Evolutionary conservation across 2,888 invertebrate genomes (phyloP), one percentile per base, ranked within the genome.

Genomic region (Pterostichus madidus): DNA sequence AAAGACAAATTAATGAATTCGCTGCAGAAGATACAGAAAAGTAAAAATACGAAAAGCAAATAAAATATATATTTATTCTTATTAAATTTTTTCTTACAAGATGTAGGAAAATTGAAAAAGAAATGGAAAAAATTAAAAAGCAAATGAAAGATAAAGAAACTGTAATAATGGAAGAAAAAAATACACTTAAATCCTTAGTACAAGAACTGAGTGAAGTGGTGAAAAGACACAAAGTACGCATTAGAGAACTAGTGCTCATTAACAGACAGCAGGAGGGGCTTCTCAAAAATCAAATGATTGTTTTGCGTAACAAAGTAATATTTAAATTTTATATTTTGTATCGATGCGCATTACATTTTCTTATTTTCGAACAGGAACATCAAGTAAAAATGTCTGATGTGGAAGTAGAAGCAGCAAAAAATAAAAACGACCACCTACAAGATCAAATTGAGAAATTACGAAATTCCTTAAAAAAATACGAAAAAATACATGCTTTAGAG

Each of bases 231-330:
- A 85, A 84, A 80, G 59, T 68, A 31, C 64, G 84, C 17, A 84
- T 86, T 11, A 82, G 82, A 17, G 84, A 84, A 39, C 46, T 86
- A 39, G 68, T 84, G 32, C 31, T 68, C 3, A 49, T 84, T 10
- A 84, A 79, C 39, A 80, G 84, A 24, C 83, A 85, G 61, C 86
- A 86, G 80, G 85, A 86, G 24, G 49, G 46, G 8, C 80, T 85
- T 5, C 73, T 86, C 10, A 56, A 81, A 15, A 56, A 78, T 11
- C 86, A 85, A 84, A 84, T 73, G 49, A 84, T 84, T 11, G 71
- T 83, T 46, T 52, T 86, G 39, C 59, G 75, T 32, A 82, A 84
- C 13, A 85, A 84, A 79, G 86, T 86, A 83, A 2, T 11, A 31
- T 59, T 59, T 59, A 7, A 31, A 17, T 4, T 56, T 17, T 17